These are phyloP conservation scores for Lacerta bilineata DNA, from an alignment of 2,797 vertebrate species.

Conservation along the genomic window DNA sequence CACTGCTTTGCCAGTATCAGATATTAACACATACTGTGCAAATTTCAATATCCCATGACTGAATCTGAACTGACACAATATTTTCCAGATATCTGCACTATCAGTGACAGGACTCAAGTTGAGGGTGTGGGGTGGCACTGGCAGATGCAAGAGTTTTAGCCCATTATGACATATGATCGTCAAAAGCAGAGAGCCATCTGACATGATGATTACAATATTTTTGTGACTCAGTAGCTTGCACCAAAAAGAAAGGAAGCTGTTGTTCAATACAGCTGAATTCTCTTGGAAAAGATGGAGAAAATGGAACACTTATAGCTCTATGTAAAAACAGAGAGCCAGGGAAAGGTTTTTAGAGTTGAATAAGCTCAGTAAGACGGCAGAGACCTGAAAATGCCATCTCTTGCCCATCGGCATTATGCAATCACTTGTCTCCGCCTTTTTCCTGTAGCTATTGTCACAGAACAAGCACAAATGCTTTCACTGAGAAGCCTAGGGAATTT, in stretches of 20 bases:
- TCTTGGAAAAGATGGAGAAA: constrained; percentile 11
- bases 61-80: not conserved
- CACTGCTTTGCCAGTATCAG: not conserved
- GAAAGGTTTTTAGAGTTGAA: constrained; percentile 54
- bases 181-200: not conserved
- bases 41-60: not conserved
- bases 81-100: not conserved
- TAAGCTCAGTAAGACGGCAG: constrained; percentile 29
- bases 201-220: not conserved
- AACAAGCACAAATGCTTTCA: constrained; percentile 60
- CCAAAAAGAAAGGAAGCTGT: not conserved
- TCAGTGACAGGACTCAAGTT: not conserved
- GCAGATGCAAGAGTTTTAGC: not conserved
- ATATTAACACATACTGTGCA: not conserved
- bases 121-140: not conserved
- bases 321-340: constrained; percentile 53
- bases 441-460: constrained; percentile 54
- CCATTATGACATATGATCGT: not conserved
- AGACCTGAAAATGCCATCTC: constrained; percentile 59
- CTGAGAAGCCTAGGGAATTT: constrained; percentile 61
- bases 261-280: not conserved
- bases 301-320: constrained; percentile 8
- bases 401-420: constrained; percentile 61
- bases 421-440: constrained; percentile 50
- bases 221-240: constrained; percentile 38